Conservation (phyloP, 1,140 invertebrate species). For the Philopotamus ludificatus region DNA sequence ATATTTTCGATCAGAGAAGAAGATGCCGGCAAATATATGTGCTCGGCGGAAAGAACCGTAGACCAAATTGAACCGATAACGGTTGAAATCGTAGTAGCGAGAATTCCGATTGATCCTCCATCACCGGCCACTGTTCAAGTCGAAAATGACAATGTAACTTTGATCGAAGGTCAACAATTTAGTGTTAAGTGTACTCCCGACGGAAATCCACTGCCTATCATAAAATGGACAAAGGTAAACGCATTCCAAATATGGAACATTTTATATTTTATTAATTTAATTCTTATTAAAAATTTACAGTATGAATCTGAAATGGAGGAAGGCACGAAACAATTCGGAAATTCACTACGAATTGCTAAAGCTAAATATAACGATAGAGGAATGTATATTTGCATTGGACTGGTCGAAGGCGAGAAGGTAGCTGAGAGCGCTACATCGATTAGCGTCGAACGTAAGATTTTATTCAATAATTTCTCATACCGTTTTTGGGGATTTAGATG, state of each 20-base stretch:
- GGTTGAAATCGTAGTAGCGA: conserved; percentile 43
- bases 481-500: no score
- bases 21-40: conserved; percentile 82
- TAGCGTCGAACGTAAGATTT: conserved; percentile 81
- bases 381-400: conserved; percentile 73
- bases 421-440: conserved; percentile 71
- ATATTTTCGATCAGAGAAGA: conserved; percentile 65
- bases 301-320: conserved; percentile 54
- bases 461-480: background rate
- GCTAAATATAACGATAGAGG: conserved; percentile 75
- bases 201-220: conserved; percentile 66
- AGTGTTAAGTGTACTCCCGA: conserved; percentile 72
- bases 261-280: background rate
- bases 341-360: conserved; percentile 68
- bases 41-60: conserved; percentile 55
- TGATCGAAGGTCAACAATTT: conserved; percentile 76
- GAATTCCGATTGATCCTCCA: conserved; percentile 35
- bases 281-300: conserved; percentile 38
- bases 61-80: conserved; percentile 41
- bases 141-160: conserved; percentile 65
- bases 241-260: background rate
- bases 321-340: conserved; percentile 65
- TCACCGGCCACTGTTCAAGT: conserved; percentile 59
- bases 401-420: conserved; percentile 55
- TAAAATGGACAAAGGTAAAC: conserved; percentile 77